Evolutionary conservation across 2,113 vertebrate genomes (phyloP).

Genomic region (Gobiocypris rarus): DNA sequence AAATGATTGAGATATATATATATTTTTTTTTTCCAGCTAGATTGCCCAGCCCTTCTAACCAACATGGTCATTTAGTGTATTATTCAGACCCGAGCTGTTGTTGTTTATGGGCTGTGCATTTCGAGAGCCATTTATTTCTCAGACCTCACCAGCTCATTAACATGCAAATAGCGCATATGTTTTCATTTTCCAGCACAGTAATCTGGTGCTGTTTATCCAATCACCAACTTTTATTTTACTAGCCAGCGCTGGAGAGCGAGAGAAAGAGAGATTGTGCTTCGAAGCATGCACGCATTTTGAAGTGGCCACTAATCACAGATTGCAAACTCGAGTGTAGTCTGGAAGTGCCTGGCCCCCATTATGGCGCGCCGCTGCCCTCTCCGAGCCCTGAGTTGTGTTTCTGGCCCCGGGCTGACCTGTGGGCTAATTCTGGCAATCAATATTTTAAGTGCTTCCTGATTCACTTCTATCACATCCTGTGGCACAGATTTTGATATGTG

Average conservation of each 20-base stretch:
- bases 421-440: constrained; percentile 64
- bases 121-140: constrained; percentile 71
- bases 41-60: background rate
- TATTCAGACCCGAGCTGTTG: constrained; percentile 54
- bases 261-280: constrained; percentile 49
- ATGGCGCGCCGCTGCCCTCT: constrained; percentile 52
- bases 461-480: constrained; percentile 60
- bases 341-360: constrained; percentile 60
- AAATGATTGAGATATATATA: background rate
- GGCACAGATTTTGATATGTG: constrained; percentile 54
- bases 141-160: constrained; percentile 73
- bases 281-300: constrained; percentile 59
- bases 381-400: constrained; percentile 56
- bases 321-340: constrained; percentile 62
- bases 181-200: constrained; percentile 76
- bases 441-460: constrained; percentile 61
- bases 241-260: constrained; percentile 36
- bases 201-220: constrained; percentile 74
- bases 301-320: constrained; percentile 62
- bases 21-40: background rate
- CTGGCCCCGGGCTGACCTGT: constrained; percentile 53
- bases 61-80: background rate
- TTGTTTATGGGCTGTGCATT: constrained; percentile 57
- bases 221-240: constrained; percentile 69
- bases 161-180: constrained; percentile 79